Evolutionary conservation across 2,113 vertebrate genomes (phyloP).

Genomic region (rabbit (Oryctolagus cuniculus)): mOryCun1.1 NC_091433.1:176064501-176065000

Average conservation of each 20-base stretch:
- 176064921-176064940: neutral
- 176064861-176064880: neutral
- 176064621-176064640: slow-evolving; percentile 49
- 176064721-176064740: neutral
- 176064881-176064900: neutral
- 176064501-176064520: slow-evolving; percentile 34
- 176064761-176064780: neutral
- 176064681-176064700: neutral
- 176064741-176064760: neutral
- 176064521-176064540: slow-evolving; percentile 42
- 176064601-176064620: slow-evolving; percentile 61
- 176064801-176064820: neutral
- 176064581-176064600: neutral
- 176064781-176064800: neutral
- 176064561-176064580: slow-evolving; percentile 34
- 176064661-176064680: neutral
- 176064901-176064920: neutral
- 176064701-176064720: neutral
- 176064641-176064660: neutral
- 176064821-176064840: neutral
- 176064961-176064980: neutral
- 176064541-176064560: neutral
- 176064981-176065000: neutral
- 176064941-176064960: neutral
- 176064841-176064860: neutral